Percentiles rank a stretch among this genome's conserved stretches.
Conservation (phyloP, 1,140 invertebrate genomes). For the Ptiloglossa arizonensis region DNA sequence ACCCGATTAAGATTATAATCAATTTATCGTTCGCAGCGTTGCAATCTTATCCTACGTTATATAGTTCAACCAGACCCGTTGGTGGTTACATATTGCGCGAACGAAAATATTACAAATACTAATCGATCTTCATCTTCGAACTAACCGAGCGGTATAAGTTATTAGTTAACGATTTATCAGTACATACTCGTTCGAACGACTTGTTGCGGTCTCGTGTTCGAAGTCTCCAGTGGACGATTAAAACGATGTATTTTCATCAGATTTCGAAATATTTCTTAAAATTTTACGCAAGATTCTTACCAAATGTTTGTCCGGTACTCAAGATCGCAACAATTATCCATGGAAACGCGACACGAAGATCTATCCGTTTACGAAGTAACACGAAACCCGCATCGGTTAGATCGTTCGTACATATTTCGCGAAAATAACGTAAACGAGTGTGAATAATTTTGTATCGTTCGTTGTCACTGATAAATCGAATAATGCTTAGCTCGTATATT, state of each 20-base stretch:
- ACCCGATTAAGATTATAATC: no score
- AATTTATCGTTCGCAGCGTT: not conserved
- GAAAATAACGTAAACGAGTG: not conserved
- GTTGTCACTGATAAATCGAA: conserved; percentile 34
- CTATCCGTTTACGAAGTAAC: not conserved
- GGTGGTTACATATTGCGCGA: not conserved
- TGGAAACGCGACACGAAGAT: no score
- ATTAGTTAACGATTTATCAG: not conserved
- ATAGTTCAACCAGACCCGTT: conserved; percentile 24
- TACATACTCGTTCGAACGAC: not conserved
- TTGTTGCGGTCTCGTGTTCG: not conserved
- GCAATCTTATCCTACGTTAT: conserved; percentile 8
- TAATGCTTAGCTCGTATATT: conserved; percentile 2
- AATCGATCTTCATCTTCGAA: not conserved
- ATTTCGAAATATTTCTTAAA: not conserved
- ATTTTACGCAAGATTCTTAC: not conserved
- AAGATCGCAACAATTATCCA: no score
- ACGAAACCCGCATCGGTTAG: not conserved
- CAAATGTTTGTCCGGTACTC: no score
- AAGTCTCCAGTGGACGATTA: not conserved
- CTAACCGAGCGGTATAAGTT: not conserved
- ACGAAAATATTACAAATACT: not conserved
- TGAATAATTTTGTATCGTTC: conserved; percentile 15
- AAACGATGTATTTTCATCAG: no score
- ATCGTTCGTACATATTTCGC: not conserved